phyloP scores from a whole-genome alignment of 2,113 vertebrate genomes.

The Probosciger aterrimus region DNA sequence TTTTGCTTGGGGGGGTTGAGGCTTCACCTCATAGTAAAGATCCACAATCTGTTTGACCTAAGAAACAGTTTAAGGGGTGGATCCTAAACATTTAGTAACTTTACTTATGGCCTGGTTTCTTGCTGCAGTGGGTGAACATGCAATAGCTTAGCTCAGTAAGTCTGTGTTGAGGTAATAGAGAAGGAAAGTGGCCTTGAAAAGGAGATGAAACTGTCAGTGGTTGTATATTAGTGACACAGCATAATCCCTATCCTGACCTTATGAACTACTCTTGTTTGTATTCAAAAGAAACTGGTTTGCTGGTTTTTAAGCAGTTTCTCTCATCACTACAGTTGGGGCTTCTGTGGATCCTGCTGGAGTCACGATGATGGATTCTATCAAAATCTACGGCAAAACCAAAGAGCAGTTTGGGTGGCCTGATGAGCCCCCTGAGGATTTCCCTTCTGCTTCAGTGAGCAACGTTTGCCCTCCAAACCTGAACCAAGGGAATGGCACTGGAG shows the following conservation, averaged over 20 bases:
- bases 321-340: constrained; percentile 83
- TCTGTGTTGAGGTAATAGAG: not conserved
- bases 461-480: constrained; percentile 92
- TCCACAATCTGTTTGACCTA: not conserved
- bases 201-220: not conserved
- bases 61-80: rapidly evolving
- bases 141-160: not conserved
- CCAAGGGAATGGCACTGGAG: constrained; percentile 85
- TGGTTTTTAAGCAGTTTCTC: not conserved
- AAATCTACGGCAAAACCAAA: constrained; percentile 99
- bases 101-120: not conserved
- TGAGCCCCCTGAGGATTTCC: constrained; percentile 95
- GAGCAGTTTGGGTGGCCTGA: constrained; percentile 99
- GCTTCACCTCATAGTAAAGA: not conserved
- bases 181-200: not conserved
- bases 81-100: not conserved
- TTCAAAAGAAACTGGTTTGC: not conserved
- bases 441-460: constrained; percentile 91
- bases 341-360: constrained; percentile 97
- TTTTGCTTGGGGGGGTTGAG: not conserved
- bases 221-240: not conserved
- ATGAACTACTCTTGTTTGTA: not conserved
- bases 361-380: constrained; percentile 98
- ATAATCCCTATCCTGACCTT: not conserved
- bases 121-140: not conserved